phyloP scores from a whole-genome alignment of 1,140 invertebrate genomes.

The Linepithema humile region DNA sequence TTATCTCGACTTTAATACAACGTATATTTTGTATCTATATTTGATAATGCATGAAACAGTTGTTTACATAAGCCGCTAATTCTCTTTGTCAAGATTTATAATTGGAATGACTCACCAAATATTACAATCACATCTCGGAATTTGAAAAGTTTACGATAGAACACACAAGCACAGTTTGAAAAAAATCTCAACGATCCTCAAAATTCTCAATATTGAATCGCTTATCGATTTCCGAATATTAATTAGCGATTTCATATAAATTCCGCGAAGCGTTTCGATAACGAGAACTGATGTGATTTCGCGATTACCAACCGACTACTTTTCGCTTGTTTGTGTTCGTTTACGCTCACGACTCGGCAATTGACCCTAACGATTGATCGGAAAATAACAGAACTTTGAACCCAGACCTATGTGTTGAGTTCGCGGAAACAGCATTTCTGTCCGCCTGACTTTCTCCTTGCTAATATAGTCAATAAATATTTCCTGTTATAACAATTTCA shows the following conservation, averaged over 20 bases:
- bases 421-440: background rate
- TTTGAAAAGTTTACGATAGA: background rate
- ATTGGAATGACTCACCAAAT: background rate
- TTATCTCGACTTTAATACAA: too few relatives aligned
- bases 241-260: constrained; percentile 9
- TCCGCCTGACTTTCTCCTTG: background rate
- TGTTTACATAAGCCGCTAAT: too few relatives aligned
- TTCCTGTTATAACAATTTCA: background rate
- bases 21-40: too few relatives aligned
- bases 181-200: background rate
- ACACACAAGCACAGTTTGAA: background rate
- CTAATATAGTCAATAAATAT: background rate
- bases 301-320: background rate
- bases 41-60: too few relatives aligned
- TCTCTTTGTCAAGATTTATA: background rate
- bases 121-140: background rate
- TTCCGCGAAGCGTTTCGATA: background rate
- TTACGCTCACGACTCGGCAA: constrained; percentile 14
- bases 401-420: background rate
- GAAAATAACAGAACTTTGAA: constrained; percentile 47
- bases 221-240: background rate
- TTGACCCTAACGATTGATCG: constrained; percentile 22
- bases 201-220: too few relatives aligned
- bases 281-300: background rate
- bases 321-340: background rate